Evolutionary conservation across 2,888 invertebrate species (phyloP).

Genomic region (Sphecodes monilicornis): DNA sequence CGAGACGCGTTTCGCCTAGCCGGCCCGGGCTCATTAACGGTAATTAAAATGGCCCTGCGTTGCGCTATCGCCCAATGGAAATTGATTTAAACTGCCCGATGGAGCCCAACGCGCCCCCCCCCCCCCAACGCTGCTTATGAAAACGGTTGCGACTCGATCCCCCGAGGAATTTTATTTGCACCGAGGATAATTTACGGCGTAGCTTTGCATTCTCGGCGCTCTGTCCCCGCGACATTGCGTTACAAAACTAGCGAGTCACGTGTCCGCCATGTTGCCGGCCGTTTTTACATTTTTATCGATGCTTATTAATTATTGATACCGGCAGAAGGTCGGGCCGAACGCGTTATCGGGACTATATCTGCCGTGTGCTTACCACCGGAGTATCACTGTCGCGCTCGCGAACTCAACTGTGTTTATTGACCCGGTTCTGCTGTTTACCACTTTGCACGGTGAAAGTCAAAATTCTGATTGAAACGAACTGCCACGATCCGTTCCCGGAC

Average conservation of each 20-base stretch:
- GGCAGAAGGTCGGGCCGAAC: not conserved
- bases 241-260: not conserved
- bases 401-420: not conserved
- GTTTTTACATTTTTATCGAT: conserved; percentile 8
- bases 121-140: not conserved
- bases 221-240: not conserved
- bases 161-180: not conserved
- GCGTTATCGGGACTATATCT: not conserved
- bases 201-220: not conserved
- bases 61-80: not conserved
- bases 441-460: not conserved
- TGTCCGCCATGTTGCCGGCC: not conserved
- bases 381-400: not conserved
- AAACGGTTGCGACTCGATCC: not conserved
- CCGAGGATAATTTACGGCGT: not conserved
- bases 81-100: conserved; percentile 36
- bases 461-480: not conserved
- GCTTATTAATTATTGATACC: conserved; percentile 13
- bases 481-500: not conserved
- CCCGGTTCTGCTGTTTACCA: not conserved
- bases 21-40: conserved; percentile 36
- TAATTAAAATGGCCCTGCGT: conserved; percentile 44
- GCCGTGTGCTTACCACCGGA: not conserved
- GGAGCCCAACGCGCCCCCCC: not conserved
- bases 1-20: conserved; percentile 12